Conservation (phyloP, 2,113 vertebrate species). For the Tragelaphus strepsiceros region DNA sequence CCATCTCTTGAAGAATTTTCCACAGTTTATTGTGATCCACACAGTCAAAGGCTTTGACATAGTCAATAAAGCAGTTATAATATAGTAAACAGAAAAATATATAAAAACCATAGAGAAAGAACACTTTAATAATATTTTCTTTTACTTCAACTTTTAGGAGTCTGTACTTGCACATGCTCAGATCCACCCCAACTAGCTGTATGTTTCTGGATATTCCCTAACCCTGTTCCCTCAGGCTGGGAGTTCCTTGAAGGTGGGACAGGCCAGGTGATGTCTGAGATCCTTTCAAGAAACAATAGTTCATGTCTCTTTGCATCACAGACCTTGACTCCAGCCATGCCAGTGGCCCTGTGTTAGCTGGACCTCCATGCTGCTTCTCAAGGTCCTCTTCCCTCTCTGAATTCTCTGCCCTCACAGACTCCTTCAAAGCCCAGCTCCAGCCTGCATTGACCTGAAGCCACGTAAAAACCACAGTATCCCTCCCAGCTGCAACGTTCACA, state of each 20-base stretch:
- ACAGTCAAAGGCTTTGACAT: no score
- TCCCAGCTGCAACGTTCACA: fast-evolving
- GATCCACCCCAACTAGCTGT: background rate
- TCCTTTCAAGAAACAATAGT: background rate
- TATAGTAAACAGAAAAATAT: fast-evolving
- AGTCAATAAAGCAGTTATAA: no score
- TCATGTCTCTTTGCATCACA: background rate
- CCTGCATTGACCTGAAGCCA: background rate
- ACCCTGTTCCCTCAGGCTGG: background rate
- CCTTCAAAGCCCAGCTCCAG: background rate
- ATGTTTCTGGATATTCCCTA: background rate
- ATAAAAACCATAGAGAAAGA: background rate
- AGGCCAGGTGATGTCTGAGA: background rate
- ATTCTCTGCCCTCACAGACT: background rate
- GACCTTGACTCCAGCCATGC: background rate
- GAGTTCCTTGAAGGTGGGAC: background rate
- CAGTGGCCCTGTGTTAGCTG: background rate
- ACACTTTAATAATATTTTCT: no score
- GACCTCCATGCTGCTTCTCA: background rate
- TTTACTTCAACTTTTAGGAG: background rate
- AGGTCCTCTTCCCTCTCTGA: background rate
- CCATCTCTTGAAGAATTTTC: no score
- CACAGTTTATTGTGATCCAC: no score
- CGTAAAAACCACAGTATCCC: fast-evolving
- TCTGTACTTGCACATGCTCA: background rate